phyloP scores from a whole-genome alignment of 2,888 invertebrate genomes.

The Drosophila nigricruria region DNA sequence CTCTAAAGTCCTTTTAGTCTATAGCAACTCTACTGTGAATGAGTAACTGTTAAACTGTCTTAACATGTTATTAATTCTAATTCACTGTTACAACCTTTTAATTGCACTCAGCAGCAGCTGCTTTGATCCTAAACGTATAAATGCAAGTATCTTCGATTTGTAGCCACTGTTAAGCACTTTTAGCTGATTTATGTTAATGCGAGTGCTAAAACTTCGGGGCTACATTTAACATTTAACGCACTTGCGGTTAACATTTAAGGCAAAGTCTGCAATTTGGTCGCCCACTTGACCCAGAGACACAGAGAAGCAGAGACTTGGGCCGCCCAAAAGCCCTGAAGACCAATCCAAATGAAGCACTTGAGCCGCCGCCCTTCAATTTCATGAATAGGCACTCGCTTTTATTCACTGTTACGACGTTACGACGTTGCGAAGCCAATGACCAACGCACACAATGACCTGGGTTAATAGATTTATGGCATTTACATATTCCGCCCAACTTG shows the following conservation, averaged over 20 bases:
- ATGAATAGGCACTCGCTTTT: slow-evolving; percentile 18
- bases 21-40: not conserved
- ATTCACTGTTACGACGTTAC: slow-evolving; percentile 11
- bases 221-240: slow-evolving; percentile 20
- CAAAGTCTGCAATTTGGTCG: slow-evolving; percentile 27
- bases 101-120: not conserved
- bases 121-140: not conserved
- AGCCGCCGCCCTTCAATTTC: slow-evolving; percentile 44
- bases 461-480: slow-evolving; percentile 68
- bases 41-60: no score
- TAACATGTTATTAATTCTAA: no score
- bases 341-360: slow-evolving; percentile 37
- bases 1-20: not conserved
- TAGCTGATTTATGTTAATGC: slow-evolving; percentile 30
- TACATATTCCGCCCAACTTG: slow-evolving; percentile 49
- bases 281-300: slow-evolving; percentile 33
- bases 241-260: slow-evolving; percentile 10
- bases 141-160: not conserved
- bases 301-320: not conserved
- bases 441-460: slow-evolving; percentile 42
- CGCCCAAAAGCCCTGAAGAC: slow-evolving; percentile 30
- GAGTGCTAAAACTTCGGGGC: slow-evolving; percentile 6
- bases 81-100: not conserved
- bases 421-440: slow-evolving; percentile 50
- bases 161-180: slow-evolving; percentile 12